A percentile compares a stretch with the other conserved stretches of the same genome.
Evolutionary conservation across 2,797 vertebrate species (phyloP).

Genomic region (Ciconia nigra): DNA sequence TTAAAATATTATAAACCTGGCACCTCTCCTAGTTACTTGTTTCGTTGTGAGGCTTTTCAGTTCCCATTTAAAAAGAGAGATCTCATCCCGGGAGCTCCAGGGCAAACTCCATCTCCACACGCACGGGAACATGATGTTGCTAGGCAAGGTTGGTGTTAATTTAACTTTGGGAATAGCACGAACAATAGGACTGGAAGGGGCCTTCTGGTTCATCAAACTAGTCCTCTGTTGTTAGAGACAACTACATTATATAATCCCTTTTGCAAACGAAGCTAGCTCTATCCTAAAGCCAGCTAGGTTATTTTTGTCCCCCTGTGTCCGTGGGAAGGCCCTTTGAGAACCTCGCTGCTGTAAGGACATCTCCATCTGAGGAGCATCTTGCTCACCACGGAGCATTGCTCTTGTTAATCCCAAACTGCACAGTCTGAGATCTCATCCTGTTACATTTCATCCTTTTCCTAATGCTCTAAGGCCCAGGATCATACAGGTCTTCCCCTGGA

Average conservation of each 20-base stretch:
- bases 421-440: not conserved
- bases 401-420: not conserved
- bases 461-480: not conserved
- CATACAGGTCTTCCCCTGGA: not conserved
- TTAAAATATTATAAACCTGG: not conserved
- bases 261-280: not conserved
- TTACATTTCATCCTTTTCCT: not conserved
- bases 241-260: constrained; percentile 9
- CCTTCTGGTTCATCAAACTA: constrained; percentile 59
- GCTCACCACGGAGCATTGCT: accelerated
- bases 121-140: not conserved
- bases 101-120: not conserved
- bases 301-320: constrained; percentile 20
- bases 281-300: constrained; percentile 17
- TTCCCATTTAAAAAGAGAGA: constrained; percentile 10
- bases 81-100: not conserved
- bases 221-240: constrained; percentile 45
- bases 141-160: constrained; percentile 60
- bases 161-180: constrained; percentile 35
- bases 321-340: not conserved
- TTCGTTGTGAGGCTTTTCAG: not conserved
- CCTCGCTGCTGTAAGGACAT: not conserved
- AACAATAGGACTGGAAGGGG: constrained; percentile 45
- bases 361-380: not conserved
- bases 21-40: not conserved